Evolutionary conservation across 2,888 invertebrate species (phyloP), one percentile per base, ranked within the genome.

Genomic region (Meteorus colon): DNA sequence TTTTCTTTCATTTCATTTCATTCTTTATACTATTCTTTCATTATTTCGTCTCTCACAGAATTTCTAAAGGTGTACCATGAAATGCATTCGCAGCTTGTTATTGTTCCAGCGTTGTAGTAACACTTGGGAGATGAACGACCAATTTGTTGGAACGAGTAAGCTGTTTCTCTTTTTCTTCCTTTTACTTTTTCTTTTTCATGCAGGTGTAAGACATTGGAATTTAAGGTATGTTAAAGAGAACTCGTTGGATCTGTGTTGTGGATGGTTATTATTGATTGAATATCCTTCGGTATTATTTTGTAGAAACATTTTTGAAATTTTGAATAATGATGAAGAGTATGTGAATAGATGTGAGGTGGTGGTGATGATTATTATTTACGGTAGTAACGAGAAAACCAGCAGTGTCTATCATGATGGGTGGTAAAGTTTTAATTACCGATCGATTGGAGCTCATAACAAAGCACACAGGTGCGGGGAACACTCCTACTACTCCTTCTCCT

Each of bases 391-490:
- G 75, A 78, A 76, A 77, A 77, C 71, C 75, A 73, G 70, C 77
- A 48, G 75, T 77, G 75, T 73, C 73, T 16, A 41, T 80, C 86
- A 77, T 82, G 83, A 83, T 86, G 86, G 85, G 86, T 86, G 86
- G 85, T 82, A 78, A 74, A 81, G 71, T 79, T 78, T 82, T 86
- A 86, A 86, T 86, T 86, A 86, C 83, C 80, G 83, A 65, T 65
- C 41, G 37, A 65, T 65, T 65, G 10, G n/a, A 41, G 27, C 29
- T 62, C 27, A 5, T 14, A 29, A 62, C 62, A 29, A 62, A 31
- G 62, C 16, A 16, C 16, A 31, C 27, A 62, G 37, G 65, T 12
- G 55, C 55, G 19, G 55, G 19, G 19, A 55, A 55, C 55, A 19
- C 55, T 55, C 55, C 55, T 19, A 4, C 55, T 19, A 5, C 8